A percentile compares a stretch with the other conserved stretches of the same genome.
Evolutionary conservation across 2,888 invertebrate species (phyloP).

Genomic region (Trichogramma dendrolimi): DNA sequence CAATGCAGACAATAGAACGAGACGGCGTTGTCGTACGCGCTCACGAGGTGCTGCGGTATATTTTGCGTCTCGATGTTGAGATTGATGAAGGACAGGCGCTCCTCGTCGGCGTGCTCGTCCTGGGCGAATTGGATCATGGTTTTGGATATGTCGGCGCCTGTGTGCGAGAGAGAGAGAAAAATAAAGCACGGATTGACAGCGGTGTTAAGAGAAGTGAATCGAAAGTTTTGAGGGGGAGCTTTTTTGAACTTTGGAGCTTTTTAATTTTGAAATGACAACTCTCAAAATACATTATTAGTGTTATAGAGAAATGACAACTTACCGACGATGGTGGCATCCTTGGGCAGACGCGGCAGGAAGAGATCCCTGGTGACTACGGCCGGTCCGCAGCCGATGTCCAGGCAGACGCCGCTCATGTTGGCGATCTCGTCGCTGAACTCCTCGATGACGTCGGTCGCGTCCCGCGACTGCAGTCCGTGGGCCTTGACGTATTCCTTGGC

Average conservation of each 20-base stretch:
- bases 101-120: constrained; percentile 55
- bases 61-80: constrained; percentile 59
- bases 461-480: constrained; percentile 66
- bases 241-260: too few relatives aligned
- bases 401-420: constrained; percentile 44
- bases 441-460: constrained; percentile 62
- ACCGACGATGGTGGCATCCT: constrained; percentile 51
- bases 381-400: constrained; percentile 73
- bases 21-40: constrained; percentile 64
- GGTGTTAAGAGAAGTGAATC: neutral
- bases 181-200: neutral
- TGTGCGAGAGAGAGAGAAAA: constrained; percentile 1
- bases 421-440: constrained; percentile 56
- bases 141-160: constrained; percentile 68
- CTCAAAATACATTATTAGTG: too few relatives aligned
- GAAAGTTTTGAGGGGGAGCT: too few relatives aligned
- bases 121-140: constrained; percentile 68
- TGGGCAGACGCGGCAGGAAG: constrained; percentile 61
- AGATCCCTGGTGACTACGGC: constrained; percentile 66
- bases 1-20: constrained; percentile 79
- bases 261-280: too few relatives aligned
- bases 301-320: constrained; percentile 23
- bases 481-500: constrained; percentile 59
- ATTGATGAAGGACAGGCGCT: constrained; percentile 51
- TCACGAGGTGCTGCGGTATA: constrained; percentile 54